Percentiles rank a stretch among this genome's conserved stretches.
Evolutionary conservation across 1,140 invertebrate species (phyloP).

Genomic region (Psilanteris sp.): DNA sequence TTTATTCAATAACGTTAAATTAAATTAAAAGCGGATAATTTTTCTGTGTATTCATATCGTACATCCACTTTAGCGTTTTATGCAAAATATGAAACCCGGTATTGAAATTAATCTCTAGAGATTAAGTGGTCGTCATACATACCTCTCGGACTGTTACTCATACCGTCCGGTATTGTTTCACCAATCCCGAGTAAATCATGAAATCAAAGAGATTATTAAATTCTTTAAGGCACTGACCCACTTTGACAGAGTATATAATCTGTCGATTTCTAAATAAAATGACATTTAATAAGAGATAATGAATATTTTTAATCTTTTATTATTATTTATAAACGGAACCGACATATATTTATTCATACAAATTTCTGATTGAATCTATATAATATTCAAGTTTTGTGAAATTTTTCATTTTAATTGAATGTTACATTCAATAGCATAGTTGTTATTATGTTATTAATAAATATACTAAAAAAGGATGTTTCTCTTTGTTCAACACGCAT

Average conservation of each 20-base stretch:
- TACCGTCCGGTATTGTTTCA: constrained; percentile 32
- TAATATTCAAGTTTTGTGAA: too few relatives aligned
- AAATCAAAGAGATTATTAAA: constrained; percentile 49
- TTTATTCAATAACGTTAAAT: constrained; percentile 16
- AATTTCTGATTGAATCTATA: too few relatives aligned
- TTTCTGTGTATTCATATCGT: neutral
- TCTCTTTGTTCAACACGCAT: too few relatives aligned
- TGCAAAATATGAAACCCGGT: constrained; percentile 20
- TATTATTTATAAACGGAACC: too few relatives aligned
- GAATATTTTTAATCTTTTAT: too few relatives aligned
- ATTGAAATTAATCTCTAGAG: constrained; percentile 44
- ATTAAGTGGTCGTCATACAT: constrained; percentile 43
- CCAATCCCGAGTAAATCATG: constrained; percentile 32
- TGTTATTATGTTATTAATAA: too few relatives aligned
- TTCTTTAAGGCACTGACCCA: constrained; percentile 40
- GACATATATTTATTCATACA: too few relatives aligned
- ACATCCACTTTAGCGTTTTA: constrained; percentile 9
- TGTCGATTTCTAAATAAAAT: constrained; percentile 19
- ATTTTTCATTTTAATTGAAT: too few relatives aligned
- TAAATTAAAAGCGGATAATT: constrained; percentile 12
- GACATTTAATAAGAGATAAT: neutral
- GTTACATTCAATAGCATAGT: too few relatives aligned
- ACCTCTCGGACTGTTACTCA: constrained; percentile 27
- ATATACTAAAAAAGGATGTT: too few relatives aligned
- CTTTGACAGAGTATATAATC: constrained; percentile 29